Percentiles rank a stretch among this genome's conserved stretches.
Evolutionary conservation across 2,113 vertebrate genomes (phyloP).

Genomic region (Campylomormyrus tamandua): DNA sequence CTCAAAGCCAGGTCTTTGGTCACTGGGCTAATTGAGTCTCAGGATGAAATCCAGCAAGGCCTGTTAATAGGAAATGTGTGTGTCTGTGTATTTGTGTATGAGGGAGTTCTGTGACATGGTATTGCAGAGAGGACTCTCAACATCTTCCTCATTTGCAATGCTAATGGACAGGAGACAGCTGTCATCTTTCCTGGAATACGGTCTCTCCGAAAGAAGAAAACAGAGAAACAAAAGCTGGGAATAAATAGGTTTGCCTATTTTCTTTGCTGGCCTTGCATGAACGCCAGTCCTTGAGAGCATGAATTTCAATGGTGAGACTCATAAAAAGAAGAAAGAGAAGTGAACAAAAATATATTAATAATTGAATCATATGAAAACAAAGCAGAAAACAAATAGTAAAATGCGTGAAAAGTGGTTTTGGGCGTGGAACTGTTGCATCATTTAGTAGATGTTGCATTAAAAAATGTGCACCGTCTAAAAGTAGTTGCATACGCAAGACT

Average conservation of each 20-base stretch:
- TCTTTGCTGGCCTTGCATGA: slow-evolving; percentile 51
- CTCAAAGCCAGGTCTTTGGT: slow-evolving; percentile 9
- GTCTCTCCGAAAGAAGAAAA: slow-evolving; percentile 39
- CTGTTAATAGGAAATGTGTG: slow-evolving; percentile 3
- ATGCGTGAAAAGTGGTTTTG: slow-evolving; percentile 32
- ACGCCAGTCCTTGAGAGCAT: slow-evolving; percentile 49
- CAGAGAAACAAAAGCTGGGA: slow-evolving; percentile 51
- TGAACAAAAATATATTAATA: slow-evolving; percentile 17
- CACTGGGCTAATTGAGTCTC: slow-evolving; percentile 15
- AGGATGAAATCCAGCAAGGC: neutral
- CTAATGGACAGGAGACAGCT: slow-evolving; percentile 62
- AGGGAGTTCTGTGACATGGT: neutral
- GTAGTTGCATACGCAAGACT: neutral
- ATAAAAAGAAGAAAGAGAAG: slow-evolving; percentile 23
- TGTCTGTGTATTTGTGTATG: slow-evolving; percentile 2
- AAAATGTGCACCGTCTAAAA: neutral
- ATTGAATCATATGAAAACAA: neutral
- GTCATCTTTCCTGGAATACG: slow-evolving; percentile 47
- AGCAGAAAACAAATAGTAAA: slow-evolving; percentile 20
- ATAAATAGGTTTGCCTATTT: slow-evolving; percentile 64
- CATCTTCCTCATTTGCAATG: slow-evolving; percentile 58
- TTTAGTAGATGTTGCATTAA: slow-evolving; percentile 26
- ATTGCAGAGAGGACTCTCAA: slow-evolving; percentile 26
- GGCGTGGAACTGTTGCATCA: slow-evolving; percentile 28
- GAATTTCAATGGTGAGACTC: slow-evolving; percentile 59